phyloP scores from a whole-genome alignment of 2,888 invertebrate species.

The Temnothorax ravouxi region DNA sequence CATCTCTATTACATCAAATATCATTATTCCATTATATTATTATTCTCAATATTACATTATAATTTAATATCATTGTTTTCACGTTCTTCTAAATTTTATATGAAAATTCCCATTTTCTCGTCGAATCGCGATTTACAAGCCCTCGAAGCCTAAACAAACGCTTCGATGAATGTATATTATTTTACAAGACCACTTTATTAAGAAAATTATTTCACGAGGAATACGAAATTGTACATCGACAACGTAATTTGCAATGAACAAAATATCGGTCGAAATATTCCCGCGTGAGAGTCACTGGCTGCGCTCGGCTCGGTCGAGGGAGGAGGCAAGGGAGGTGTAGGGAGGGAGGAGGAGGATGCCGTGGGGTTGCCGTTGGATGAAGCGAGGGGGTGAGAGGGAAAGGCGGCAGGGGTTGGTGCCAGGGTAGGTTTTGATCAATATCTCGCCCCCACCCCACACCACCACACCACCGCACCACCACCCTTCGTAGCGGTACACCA shows the following conservation, averaged over 20 bases:
- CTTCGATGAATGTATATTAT: neutral
- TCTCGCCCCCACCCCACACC: conserved; percentile 85
- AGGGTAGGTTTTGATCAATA: conserved; percentile 86
- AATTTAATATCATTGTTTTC: neutral
- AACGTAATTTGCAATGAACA: conserved; percentile 30
- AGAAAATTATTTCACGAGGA: neutral
- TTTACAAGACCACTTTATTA: neutral
- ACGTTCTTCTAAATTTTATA: neutral
- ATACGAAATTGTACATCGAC: neutral
- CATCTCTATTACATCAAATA: neutral
- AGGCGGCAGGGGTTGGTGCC: conserved; percentile 82
- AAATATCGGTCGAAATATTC: conserved; percentile 45
- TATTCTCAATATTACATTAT: neutral
- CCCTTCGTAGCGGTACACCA: conserved; percentile 83
- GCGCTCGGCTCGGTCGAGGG: conserved; percentile 81
- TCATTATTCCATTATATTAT: conserved; percentile 39
- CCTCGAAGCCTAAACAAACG: neutral
- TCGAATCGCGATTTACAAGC: neutral
- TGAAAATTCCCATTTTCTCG: neutral
- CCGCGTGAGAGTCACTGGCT: conserved; percentile 82
- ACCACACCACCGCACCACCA: conserved; percentile 78
- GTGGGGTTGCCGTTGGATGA: conserved; percentile 74
- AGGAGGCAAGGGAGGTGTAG: conserved; percentile 69
- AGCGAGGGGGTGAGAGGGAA: conserved; percentile 69
- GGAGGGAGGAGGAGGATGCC: conserved; percentile 68